A percentile compares a stretch with the other conserved stretches of the same genome.
These are phyloP conservation scores for Gnathonemus echidnorhynchus DNA, from an alignment of 2,113 vertebrate species.

Conservation along the genomic window DNA sequence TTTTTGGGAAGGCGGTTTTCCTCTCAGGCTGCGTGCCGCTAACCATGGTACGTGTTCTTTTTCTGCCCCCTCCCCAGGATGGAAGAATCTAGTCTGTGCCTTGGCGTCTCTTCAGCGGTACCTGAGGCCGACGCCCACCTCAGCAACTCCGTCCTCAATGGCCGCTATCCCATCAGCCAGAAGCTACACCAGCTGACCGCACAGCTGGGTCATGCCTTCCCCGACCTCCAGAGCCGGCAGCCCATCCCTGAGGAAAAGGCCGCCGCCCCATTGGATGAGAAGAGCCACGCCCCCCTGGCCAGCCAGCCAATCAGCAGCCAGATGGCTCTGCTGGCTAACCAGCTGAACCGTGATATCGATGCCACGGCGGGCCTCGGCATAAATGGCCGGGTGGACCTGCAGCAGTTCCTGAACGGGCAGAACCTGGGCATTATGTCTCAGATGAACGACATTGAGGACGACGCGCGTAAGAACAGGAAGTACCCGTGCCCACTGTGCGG, in stretches of 20 bases:
- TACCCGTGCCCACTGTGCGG: slow-evolving; percentile 94
- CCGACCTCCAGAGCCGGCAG: slow-evolving; percentile 83
- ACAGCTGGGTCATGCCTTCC: slow-evolving; percentile 94
- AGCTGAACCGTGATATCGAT: slow-evolving; percentile 89
- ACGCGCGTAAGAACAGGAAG: slow-evolving; percentile 93
- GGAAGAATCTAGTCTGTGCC: slow-evolving; percentile 99
- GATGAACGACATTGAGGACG: slow-evolving; percentile 97
- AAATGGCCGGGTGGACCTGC: slow-evolving; percentile 90
- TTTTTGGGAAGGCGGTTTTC: neutral
- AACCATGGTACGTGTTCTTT: neutral
- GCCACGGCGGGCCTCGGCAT: slow-evolving; percentile 67
- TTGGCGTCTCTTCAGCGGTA: slow-evolving; percentile 89
- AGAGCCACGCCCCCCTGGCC: slow-evolving; percentile 78
- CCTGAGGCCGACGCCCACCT: slow-evolving; percentile 84
- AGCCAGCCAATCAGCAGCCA: slow-evolving; percentile 91
- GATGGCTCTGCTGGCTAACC: slow-evolving; percentile 92
- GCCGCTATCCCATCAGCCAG: slow-evolving; percentile 97
- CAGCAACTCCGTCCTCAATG: slow-evolving; percentile 87
- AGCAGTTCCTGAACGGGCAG: slow-evolving; percentile 96
- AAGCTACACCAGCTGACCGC: slow-evolving; percentile 94
- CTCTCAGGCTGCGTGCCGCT: neutral
- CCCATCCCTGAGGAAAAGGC: slow-evolving; percentile 85
- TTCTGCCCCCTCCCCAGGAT: slow-evolving; percentile 69
- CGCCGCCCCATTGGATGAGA: slow-evolving; percentile 78
- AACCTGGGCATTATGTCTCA: slow-evolving; percentile 98